phyloP scores from a whole-genome alignment of 2,797 vertebrate species.

The Liasis olivaceus region DNA sequence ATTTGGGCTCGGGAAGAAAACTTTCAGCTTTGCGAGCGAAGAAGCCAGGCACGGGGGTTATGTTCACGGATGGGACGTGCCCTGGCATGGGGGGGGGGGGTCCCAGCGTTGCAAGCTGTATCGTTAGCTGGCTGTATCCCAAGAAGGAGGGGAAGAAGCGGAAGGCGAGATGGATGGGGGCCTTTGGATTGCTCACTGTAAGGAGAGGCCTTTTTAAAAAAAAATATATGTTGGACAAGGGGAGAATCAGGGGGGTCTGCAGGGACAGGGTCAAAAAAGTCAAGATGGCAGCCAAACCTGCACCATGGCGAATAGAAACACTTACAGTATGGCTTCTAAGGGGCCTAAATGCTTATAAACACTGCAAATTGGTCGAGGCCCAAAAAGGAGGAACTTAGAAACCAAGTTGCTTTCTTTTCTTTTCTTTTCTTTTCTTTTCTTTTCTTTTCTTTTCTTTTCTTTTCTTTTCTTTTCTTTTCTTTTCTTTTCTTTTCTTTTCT shows the following conservation, averaged over 20 bases:
- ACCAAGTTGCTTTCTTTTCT: not conserved
- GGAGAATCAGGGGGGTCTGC: not conserved
- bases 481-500: too few species aligned
- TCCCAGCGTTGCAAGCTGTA: not conserved
- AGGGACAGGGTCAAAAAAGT: not conserved
- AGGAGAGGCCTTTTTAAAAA: not conserved
- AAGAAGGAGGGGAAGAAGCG: not conserved
- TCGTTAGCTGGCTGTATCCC: not conserved
- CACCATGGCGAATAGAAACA: not conserved
- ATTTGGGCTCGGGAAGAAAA: not conserved
- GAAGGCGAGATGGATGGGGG: too few species aligned
- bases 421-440: too few species aligned
- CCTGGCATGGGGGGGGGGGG: not conserved
- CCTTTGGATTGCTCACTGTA: too few species aligned
- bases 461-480: too few species aligned
- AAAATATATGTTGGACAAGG: not conserved
- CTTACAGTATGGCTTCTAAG: not conserved
- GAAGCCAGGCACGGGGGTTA: too few species aligned
- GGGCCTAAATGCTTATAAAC: too few species aligned
- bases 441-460: too few species aligned
- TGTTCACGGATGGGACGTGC: too few species aligned
- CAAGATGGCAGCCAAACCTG: not conserved
- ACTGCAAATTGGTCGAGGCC: not conserved
- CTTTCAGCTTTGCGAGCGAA: not conserved
- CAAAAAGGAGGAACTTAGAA: not conserved